A percentile compares a stretch with the other conserved stretches of the same genome.
These are phyloP conservation scores for Trimorus sp. DNA, from an alignment of 2,888 invertebrate genomes.

Conservation along the genomic window DNA sequence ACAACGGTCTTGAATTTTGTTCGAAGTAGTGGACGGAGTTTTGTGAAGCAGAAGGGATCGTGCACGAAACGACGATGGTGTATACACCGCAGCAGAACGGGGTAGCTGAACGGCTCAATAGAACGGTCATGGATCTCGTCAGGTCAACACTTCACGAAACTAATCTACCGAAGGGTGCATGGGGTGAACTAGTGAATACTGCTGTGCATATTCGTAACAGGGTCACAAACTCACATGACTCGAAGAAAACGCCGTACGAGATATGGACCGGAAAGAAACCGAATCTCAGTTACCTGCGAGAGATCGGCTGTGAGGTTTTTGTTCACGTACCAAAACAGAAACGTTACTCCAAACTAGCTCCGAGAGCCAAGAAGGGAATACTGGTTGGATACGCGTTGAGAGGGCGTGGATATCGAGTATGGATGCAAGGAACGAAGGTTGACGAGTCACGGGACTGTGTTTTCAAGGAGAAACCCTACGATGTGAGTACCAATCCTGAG, in stretches of 20 bases:
- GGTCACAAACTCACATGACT: constrained; percentile 41
- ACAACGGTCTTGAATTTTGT: constrained; percentile 50
- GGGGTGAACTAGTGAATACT: constrained; percentile 69
- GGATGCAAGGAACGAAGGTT: constrained; percentile 46
- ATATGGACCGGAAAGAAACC: constrained; percentile 48
- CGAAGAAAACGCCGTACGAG: constrained; percentile 47
- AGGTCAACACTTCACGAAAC: constrained; percentile 68
- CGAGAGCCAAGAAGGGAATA: constrained; percentile 53
- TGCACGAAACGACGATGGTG: constrained; percentile 58
- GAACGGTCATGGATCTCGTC: constrained; percentile 70
- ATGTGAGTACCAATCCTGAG: too few relatives aligned
- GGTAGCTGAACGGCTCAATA: too few relatives aligned
- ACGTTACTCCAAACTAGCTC: constrained; percentile 42
- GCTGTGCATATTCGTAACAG: constrained; percentile 45
- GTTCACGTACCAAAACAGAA: constrained; percentile 39
- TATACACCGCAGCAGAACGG: too few relatives aligned
- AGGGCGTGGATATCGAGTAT: constrained; percentile 55
- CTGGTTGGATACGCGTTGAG: constrained; percentile 62
- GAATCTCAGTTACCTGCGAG: constrained; percentile 35
- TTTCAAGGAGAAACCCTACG: too few relatives aligned
- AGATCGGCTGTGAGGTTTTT: constrained; percentile 53
- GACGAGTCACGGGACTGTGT: constrained; percentile 48
- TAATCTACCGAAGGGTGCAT: constrained; percentile 65
- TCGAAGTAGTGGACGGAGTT: constrained; percentile 35
- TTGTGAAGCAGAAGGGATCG: constrained; percentile 34